Percentiles rank a stretch among this genome's conserved stretches.
Evolutionary conservation across 2,797 vertebrate species (phyloP).

Genomic region (Rhincodon typus): DNA sequence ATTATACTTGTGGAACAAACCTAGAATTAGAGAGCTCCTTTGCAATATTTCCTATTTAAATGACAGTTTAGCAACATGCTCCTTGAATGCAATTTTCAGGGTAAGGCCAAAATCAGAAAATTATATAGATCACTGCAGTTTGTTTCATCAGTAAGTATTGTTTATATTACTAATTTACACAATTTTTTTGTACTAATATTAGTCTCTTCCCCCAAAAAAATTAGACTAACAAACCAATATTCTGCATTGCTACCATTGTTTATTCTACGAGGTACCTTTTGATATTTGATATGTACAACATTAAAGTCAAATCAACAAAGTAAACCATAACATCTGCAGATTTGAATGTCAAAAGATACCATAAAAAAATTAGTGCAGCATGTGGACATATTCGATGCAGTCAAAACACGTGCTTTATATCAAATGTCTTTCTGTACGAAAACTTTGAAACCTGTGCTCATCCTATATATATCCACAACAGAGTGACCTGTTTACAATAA

Average conservation of each 20-base stretch:
- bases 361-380: slow-evolving; percentile 8
- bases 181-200: neutral
- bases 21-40: neutral
- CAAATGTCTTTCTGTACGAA: neutral
- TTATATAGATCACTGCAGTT: neutral
- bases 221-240: neutral
- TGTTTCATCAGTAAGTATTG: neutral
- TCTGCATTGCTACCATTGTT: neutral
- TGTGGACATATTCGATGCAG: neutral
- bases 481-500: neutral
- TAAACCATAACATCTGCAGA: slow-evolving; percentile 32
- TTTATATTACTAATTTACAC: neutral
- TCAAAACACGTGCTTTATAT: slow-evolving; percentile 33
- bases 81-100: slow-evolving; percentile 21
- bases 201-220: neutral
- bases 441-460: neutral
- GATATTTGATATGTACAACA: slow-evolving; percentile 22
- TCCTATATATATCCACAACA: slow-evolving; percentile 14
- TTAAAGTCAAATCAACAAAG: slow-evolving; percentile 35
- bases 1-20: neutral
- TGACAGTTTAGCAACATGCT: neutral
- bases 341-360: slow-evolving; percentile 30
- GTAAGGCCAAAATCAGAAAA: neutral
- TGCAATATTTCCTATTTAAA: neutral
- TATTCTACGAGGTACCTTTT: neutral